A percentile compares a stretch with the other conserved stretches of the same genome.
phyloP scores from a whole-genome alignment of 2,113 vertebrate genomes.

The Lepisosteus osseus region DNA sequence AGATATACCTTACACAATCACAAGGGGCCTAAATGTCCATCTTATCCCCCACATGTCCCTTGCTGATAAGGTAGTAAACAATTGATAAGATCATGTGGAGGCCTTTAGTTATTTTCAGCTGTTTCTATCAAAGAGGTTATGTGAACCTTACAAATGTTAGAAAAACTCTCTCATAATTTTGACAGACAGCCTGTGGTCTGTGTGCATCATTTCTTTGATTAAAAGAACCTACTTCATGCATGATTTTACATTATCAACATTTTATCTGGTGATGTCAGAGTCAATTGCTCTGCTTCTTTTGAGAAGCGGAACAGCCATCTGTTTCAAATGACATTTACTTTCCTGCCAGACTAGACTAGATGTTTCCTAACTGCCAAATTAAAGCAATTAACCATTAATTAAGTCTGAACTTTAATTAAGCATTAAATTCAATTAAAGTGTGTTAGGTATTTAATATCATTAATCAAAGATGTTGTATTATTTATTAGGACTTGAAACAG shows the following conservation, averaged over 20 bases:
- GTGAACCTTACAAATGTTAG: not conserved
- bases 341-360: not conserved
- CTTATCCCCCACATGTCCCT: slow-evolving; percentile 33
- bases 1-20: slow-evolving; percentile 4
- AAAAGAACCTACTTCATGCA: not conserved
- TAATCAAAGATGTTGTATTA: not conserved
- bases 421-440: not conserved
- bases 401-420: slow-evolving; percentile 11
- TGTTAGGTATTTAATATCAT: not conserved
- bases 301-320: not conserved
- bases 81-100: slow-evolving; percentile 6
- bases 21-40: not conserved
- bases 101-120: slow-evolving; percentile 7
- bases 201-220: too few species aligned
- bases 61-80: slow-evolving; percentile 27
- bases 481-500: too few species aligned
- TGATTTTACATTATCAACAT: too few species aligned
- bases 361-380: slow-evolving; percentile 2
- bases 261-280: too few species aligned
- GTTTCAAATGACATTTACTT: not conserved
- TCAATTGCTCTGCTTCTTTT: not conserved
- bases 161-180: too few species aligned
- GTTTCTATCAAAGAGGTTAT: not conserved
- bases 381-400: slow-evolving; percentile 9
- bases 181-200: not conserved